Evolutionary conservation across 2,888 invertebrate species (phyloP), one percentile per base, ranked within the genome.

Genomic region (Beris chalybata): DNA sequence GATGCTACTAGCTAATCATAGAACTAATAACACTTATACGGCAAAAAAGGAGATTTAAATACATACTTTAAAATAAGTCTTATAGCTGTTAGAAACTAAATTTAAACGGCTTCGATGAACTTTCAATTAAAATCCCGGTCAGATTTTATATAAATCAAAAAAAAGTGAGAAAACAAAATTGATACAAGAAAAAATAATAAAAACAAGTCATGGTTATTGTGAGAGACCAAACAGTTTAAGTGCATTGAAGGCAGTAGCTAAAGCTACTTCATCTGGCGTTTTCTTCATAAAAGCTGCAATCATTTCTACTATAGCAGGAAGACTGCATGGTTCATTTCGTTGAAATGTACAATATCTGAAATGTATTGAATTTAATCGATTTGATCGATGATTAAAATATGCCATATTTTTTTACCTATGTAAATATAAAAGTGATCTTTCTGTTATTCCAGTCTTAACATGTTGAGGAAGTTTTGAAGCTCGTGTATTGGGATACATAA

Each of bases 401-500:
- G 55, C 55, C 4, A 29, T 12, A 53, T 30, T 3, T 9, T 9
- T 45, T 67, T 67, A 78, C 80, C 80, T 78, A 74, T 81, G 79
- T 74, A 80, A 76, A 75, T 79, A 81, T 72, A 78, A 73, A 72
- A 80, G 72, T 70, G 82, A 91, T 87, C 93, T 86, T 81, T 93
- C 92, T 30, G 95, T 93, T 68, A 95, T 84, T 70, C 89, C 88
- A 76, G 92, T 91, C 83, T 94, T 94, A 22, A 96, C 91, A 76
- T 92, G 90, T 73, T 88, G 82, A 53, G 95, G 93, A 76, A 97
- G 82, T 80, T 96, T 96, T 38, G 95, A 94, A 69, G 95, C 95
- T 76, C 95, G 85, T 70, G 93, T 93, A 80, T 97, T 94, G 3
- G 96, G 95, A 79, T 93, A 97, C 95, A 96, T 95, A 77, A 95